Percentiles rank a stretch among this genome's conserved stretches.
phyloP scores from a whole-genome alignment of 2,797 vertebrate species.

The Sebastiscus tertius region DNA sequence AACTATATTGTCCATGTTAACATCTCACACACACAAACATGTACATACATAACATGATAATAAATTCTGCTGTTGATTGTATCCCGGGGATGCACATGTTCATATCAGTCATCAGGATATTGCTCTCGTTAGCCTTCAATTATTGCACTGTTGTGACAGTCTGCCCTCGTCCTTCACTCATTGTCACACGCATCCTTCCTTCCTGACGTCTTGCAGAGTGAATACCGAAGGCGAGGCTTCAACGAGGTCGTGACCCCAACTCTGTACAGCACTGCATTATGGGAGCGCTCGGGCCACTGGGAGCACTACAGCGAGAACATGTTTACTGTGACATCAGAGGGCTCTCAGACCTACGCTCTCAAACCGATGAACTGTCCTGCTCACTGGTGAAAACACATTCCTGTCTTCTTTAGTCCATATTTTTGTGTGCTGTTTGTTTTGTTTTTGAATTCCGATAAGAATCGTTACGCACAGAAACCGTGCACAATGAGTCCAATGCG shows the following conservation, averaged over 20 bases:
- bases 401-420: not conserved
- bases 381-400: conserved; percentile 86
- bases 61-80: not conserved
- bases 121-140: conserved; percentile 36
- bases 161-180: conserved; percentile 25
- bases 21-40: not conserved
- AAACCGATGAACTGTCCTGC: conserved; percentile 98
- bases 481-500: too few species aligned
- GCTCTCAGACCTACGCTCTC: conserved; percentile 86
- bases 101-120: conserved; percentile 54
- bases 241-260: conserved; percentile 93
- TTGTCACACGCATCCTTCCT: conserved; percentile 46
- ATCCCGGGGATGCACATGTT: conserved; percentile 2
- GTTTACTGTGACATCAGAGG: conserved; percentile 85
- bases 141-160: conserved; percentile 29
- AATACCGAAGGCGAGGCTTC: conserved; percentile 90
- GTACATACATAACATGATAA: not conserved
- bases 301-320: conserved; percentile 92
- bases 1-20: not conserved
- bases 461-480: too few species aligned
- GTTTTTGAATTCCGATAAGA: too few species aligned
- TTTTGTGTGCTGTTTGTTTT: too few species aligned
- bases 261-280: conserved; percentile 88
- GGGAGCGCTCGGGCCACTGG: conserved; percentile 96
- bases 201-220: conserved; percentile 78